Base-by-base conservation (phyloP, 2,797 vertebrate genomes). In the Tiaroga cobitis region DNA sequence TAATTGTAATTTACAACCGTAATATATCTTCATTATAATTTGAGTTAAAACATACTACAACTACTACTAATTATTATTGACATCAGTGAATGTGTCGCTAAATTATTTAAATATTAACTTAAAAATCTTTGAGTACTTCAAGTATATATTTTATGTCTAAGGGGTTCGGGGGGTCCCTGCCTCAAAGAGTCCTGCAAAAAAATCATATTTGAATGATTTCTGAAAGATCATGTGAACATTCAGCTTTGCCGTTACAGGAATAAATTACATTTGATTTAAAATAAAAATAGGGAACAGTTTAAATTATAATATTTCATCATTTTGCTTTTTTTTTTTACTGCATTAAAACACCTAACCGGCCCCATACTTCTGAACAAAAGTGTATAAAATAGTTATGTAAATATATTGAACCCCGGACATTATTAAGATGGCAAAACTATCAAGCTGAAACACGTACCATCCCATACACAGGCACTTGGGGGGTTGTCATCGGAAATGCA, bases 381-480 rank as follows among this genome's bases (percentile, higher is more conserved):
- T 7, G 5, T 68, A 39, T 68, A 70, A 41, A n/a, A 70, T 39
- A 69, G 4, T 26, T 15, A 15, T 8, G 8, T 9, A 39, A 39
- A 70, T 69, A 41, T 7, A 16, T 0, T 70, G 3, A 73, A 18
- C 16, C n/a, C 15, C 26, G 6, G n/a, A 29, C 5, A n/a, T 70
- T n/a, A 70, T 70, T 19, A 49, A 74, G 8, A 46, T 29, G 3
- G 16, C 26, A 32, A 19, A 4, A 19, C 51, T 1, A 49, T 74
- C 26, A 49, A 32, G 46, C 46, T 51, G 49, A 32, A 51, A 65
- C 32, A 19, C 93, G 94, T 96, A 98, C 97, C 97, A 98, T 97
- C 96, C 97, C 96, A 92, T 97, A 97, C 88, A 97, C 92, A 97
- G 97, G 97, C 96, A 97, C 96, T 97, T 98, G 97, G 90, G 97